Conservation (phyloP, 2,113 vertebrate species). For the Cnemophilus loriae region DNA sequence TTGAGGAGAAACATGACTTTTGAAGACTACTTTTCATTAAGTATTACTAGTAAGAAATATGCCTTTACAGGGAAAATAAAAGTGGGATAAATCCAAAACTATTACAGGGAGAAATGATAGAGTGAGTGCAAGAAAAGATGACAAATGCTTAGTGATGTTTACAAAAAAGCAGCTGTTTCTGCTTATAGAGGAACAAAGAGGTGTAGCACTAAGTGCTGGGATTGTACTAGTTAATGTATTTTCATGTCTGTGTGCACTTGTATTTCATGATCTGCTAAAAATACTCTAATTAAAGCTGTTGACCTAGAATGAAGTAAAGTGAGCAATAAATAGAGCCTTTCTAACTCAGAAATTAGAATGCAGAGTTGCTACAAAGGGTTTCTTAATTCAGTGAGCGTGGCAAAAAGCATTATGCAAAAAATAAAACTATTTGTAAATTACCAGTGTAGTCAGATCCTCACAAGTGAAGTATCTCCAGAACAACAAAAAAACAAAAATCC, state of each 20-base stretch:
- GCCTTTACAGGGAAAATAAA: neutral
- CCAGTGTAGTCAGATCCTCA: neutral
- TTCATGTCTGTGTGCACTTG: neutral
- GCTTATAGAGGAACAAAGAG: neutral
- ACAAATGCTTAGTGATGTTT: neutral
- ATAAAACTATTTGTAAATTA: neutral
- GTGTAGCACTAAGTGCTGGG: neutral
- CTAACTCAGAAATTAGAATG: neutral
- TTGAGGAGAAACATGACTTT: neutral
- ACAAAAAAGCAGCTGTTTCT: neutral
- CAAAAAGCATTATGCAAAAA: neutral
- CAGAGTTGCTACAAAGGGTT: neutral
- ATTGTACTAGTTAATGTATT: neutral
- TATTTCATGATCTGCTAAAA: neutral
- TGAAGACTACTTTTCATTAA: neutral
- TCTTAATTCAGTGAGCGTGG: neutral
- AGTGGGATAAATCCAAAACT: neutral
- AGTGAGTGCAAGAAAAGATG: neutral
- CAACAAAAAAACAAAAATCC: neutral
- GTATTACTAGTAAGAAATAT: neutral
- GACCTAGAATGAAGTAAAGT: slow-evolving; percentile 31
- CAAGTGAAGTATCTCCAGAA: neutral
- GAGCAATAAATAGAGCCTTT: neutral
- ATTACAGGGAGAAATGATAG: neutral
- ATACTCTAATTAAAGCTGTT: slow-evolving; percentile 1